phyloP scores from a whole-genome alignment of 2,113 vertebrate species.

The Platycercus adscitus region DNA sequence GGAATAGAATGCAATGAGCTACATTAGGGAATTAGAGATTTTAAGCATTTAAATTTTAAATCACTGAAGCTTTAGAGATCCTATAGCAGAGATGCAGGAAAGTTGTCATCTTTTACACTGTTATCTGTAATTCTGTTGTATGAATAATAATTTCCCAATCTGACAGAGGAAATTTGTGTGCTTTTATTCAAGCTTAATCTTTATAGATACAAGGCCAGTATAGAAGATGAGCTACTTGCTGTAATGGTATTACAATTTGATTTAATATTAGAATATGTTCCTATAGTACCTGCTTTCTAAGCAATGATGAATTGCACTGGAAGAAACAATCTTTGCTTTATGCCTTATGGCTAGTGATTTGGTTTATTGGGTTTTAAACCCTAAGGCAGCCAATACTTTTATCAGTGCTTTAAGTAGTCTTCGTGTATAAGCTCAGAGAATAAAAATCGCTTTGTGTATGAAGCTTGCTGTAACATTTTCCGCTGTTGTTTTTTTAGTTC shows the following conservation, averaged over 20 bases:
- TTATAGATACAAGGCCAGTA: neutral
- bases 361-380: neutral
- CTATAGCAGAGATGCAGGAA: neutral
- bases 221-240: conserved; percentile 17
- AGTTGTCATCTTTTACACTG: neutral
- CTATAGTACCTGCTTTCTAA: conserved; percentile 12
- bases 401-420: neutral
- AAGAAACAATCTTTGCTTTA: neutral
- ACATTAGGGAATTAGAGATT: neutral
- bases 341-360: neutral
- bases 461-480: neutral
- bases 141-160: conserved; percentile 19
- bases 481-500: neutral
- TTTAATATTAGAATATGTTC: conserved; percentile 13
- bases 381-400: conserved; percentile 2
- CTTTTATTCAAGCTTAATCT: conserved; percentile 35
- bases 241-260: conserved; percentile 28
- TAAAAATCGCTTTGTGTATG: neutral
- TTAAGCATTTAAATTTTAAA: neutral
- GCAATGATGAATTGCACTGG: neutral
- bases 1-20: neutral
- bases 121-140: neutral
- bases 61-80: neutral
- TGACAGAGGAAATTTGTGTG: neutral
- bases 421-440: neutral